These are phyloP conservation scores for Lysandra bellargus DNA, from an alignment of 2,888 invertebrate species.

Conservation along the genomic window DNA sequence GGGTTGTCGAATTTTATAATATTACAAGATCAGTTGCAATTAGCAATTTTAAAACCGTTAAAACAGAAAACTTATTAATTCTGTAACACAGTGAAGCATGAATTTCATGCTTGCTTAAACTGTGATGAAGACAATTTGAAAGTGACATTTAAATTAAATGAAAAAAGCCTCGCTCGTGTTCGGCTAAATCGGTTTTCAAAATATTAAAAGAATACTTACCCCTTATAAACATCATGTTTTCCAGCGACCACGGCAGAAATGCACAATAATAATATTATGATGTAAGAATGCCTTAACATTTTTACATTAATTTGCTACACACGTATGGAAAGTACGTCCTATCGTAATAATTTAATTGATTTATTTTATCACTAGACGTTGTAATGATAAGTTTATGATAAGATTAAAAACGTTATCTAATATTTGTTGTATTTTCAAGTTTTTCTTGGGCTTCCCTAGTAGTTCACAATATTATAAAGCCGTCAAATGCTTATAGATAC, in stretches of 20 bases:
- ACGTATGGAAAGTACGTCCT: neutral
- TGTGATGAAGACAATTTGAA: neutral
- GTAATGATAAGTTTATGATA: neutral
- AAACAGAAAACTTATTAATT: neutral
- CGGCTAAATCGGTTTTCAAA: no score
- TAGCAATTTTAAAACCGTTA: neutral
- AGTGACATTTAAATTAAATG: neutral
- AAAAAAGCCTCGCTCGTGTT: neutral
- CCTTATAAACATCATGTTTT: constrained; percentile 17
- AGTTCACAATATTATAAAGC: no score
- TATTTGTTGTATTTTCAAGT: neutral
- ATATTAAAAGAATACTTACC: constrained; percentile 1
- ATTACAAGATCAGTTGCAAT: no score
- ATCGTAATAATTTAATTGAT: neutral
- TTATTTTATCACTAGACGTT: neutral
- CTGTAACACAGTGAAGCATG: neutral
- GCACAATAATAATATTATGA: neutral
- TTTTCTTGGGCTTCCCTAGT: neutral
- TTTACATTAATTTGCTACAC: neutral
- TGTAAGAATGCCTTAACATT: neutral
- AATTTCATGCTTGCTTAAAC: neutral
- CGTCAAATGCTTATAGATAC: no score
- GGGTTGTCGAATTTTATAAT: no score
- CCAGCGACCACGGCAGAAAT: constrained; percentile 16
- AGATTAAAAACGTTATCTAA: constrained; percentile 1